Evolutionary conservation across 23 tunicate genomes (phyloP).

Genomic region (Styela plicata): DNA sequence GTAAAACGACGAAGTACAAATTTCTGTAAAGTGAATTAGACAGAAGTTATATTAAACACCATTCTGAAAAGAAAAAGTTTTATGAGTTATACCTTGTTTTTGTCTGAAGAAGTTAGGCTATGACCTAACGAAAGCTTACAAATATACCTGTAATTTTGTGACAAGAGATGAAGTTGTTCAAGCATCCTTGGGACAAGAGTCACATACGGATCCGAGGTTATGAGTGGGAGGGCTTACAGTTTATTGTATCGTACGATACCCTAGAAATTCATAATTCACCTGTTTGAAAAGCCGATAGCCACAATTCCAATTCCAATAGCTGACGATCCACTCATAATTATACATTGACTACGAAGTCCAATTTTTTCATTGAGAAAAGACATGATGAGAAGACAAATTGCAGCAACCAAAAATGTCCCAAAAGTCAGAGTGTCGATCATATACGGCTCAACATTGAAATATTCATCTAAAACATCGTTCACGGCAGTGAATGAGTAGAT

Average conservation of each 20-base stretch:
- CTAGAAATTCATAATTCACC: background rate
- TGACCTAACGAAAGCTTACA: too few species aligned
- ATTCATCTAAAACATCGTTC: background rate
- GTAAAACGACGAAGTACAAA: background rate
- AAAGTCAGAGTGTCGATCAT: background rate
- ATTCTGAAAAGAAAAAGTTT: too few species aligned
- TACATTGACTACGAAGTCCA: background rate
- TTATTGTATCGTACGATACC: too few species aligned
- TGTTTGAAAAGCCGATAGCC: background rate
- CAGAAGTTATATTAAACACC: too few species aligned
- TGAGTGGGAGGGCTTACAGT: too few species aligned
- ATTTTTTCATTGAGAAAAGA: background rate
- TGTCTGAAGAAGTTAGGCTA: too few species aligned
- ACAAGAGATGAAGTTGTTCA: too few species aligned
- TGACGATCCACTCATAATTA: background rate
- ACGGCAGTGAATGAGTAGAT: background rate
- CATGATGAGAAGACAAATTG: background rate
- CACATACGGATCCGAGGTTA: too few species aligned
- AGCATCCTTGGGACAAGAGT: too few species aligned
- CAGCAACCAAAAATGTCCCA: background rate
- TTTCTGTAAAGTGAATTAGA: background rate
- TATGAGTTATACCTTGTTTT: too few species aligned
- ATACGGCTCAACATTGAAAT: background rate
- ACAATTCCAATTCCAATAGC: background rate
- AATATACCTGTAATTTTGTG: too few species aligned